Evolutionary conservation across 2,797 vertebrate species (phyloP), one percentile per base, ranked within the genome.

Genomic region (Phylloscopus collybita): DNA sequence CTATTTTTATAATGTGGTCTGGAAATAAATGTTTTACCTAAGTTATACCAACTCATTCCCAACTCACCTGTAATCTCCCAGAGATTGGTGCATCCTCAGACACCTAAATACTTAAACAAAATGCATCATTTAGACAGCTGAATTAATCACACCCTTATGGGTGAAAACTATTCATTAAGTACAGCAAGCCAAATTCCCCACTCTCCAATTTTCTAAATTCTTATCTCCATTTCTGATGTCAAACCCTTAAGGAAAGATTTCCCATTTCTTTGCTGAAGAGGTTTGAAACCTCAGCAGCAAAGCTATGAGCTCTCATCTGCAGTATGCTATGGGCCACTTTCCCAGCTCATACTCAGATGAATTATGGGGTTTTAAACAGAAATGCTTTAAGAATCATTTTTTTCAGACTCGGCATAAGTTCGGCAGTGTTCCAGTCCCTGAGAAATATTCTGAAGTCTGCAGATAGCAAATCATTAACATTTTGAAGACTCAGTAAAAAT

Each of bases 401-500:
- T 76, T 90, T 79, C 89, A 78, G 70, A 25, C 60, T 84, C 2
- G 30, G 88, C 76, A 36, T 65, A 93, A 84, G 71, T 85, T 91
- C 85, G 78, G 94, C 91, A 88, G 29, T 8, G n/a, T 93, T 96
- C 93, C 92, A 92, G 81, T 30, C 84, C 57, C 84, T 16, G 36
- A 92, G 80, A 87, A 91, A 89, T 27, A 45, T 36, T 72, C 88
- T 53, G 65, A 89, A 90, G 88, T 74, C 80, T 81, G 83, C 86
- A 95, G 90, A 97, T 49, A 93, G 86, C 80, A 90, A 84, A 91
- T 80, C 82, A 96, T 88, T 93, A 88, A 84, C 80, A 85, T 95
- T 95, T 67, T 92, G 86, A 96, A 93, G 88, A 95, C 90, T 93
- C 90, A 80, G 88, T 92, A 92, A 90, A 96, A 92, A 84, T 3